Conservation (phyloP, 2,797 vertebrate species). For the Crenuchus spilurus region DNA sequence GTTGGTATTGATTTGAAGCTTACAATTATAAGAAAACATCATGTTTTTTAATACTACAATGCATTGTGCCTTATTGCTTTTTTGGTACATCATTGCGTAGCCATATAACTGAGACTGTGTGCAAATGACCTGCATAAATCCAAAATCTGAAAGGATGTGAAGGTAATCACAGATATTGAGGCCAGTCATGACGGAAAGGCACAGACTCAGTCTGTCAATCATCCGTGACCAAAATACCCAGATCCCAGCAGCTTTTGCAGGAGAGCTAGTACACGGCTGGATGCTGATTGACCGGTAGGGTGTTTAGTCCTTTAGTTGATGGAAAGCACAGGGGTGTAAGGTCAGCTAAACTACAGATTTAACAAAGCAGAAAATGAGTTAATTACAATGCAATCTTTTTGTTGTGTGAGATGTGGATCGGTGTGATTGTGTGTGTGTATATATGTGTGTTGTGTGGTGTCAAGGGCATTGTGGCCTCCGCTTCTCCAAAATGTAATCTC, state of each 20-base stretch:
- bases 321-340: neutral
- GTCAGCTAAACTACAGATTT: slow-evolving; percentile 10
- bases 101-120: neutral
- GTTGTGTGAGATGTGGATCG: neutral
- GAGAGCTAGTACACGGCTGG: neutral
- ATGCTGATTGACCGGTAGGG: neutral
- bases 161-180: neutral
- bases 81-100: neutral
- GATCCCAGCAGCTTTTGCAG: slow-evolving; percentile 12
- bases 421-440: neutral
- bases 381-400: slow-evolving; percentile 9
- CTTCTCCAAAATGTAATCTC: slow-evolving; percentile 70
- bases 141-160: neutral
- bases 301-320: slow-evolving; percentile 11
- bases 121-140: neutral
- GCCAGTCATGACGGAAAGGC: neutral
- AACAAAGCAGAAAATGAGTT: slow-evolving; percentile 9
- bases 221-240: slow-evolving; percentile 23
- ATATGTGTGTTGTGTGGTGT: slow-evolving; percentile 46
- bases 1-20: neutral
- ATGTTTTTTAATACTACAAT: no score
- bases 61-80: no score
- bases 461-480: slow-evolving; percentile 65
- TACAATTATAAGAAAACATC: no score
- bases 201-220: slow-evolving; percentile 6